Evolutionary conservation across 2,113 vertebrate species (phyloP), one percentile per base, ranked within the genome.

Genomic region (Erpornis zantholeuca): DNA sequence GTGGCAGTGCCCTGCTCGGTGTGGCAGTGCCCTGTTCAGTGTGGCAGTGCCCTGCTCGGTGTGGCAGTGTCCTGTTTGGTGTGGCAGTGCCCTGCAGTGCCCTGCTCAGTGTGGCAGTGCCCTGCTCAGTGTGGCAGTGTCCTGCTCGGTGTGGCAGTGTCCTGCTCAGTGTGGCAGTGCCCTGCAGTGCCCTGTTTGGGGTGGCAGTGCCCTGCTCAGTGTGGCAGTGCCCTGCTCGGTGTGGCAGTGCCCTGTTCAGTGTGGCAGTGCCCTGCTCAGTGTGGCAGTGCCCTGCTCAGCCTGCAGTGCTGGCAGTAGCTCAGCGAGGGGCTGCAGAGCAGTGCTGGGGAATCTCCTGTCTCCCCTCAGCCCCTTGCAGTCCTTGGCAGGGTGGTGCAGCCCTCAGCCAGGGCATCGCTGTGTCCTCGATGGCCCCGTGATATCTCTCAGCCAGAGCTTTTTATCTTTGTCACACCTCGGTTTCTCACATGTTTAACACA

Each of bases 271-370:
- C 36, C 73, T 1, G 12, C 59, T 31, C 0, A 0, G 17, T 22
- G 0, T 0, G 6, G 29, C 42, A 1, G 21, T 35, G 11, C 33
- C 28, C 35, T 12, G 13, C 40, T 42, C 1, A 0, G 0, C 11
- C 59, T 3, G 13, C 1, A 0, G 24, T 4, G 27, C 54, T 56
- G 54, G 15, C 25, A 6, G 71, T 40, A 3, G 3, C 38, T 25
- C 81, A 50, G 36, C 4, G 11, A 40, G 31, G 42, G 2, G 3
- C 2, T 5, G 79, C 36, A 17, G 29, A 4, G 56, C 4, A 22
- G 15, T 2, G 3, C 25, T 5, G 4, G 13, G 53, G 10, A 45
- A 3, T 29, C 16, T 56, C 19, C 22, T 27, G 29, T 6, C 14
- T 31, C 52, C 85, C 2, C 1, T 20, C 52, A 45, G 19, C 64